Evolutionary conservation across 1,140 invertebrate species (phyloP), one percentile per base, ranked within the genome.

Genomic region (Bacillus rossius): DNA sequence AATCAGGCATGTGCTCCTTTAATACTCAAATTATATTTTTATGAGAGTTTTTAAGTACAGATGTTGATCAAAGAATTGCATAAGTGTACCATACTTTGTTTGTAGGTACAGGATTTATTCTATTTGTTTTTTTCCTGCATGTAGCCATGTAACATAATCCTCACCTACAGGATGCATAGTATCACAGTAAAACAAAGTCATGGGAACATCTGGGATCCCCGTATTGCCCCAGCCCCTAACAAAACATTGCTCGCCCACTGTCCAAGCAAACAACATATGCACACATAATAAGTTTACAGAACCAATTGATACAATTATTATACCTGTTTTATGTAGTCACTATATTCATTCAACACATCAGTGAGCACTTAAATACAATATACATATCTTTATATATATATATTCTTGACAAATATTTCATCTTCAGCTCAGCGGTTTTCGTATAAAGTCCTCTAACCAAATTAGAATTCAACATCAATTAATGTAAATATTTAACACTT

Each of bases 101-200:
- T 29, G 48, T 57, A 25, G 34, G 25, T 34, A 47, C 38, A 2
- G 17, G 13, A 34, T 19, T 29, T 34, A 48, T 48, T 25, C 26
- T 57, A 34, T 34, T 34, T 34, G 29, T 34, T 34, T 7, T 34
- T 34, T n/a, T 45, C 16, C 26, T 29, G 48, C n/a, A n/a, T n/a
- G n/a, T n/a, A n/a, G n/a, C n/a, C 29, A 34, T 34, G 10, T 10
- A 34, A 41, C 51, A 45, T 19, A 34, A 29, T 37, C 26, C 34
- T 57, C 54, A 42, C 47, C 55, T 56, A 61, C 25, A 38, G 61
- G 57, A 59, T 34, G 29, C 29, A 57, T 62, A 59, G 56, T 62
- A 62, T 62, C 61, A 62, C 61, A 62, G 61, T 49, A 57, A 59
- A 49, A 48, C 37, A 58, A 55, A 52, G 20, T 47, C 19, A n/a